These are phyloP conservation scores for Meandrusa payeni DNA, from an alignment of 2,888 invertebrate genomes.

Conservation along the genomic window DNA sequence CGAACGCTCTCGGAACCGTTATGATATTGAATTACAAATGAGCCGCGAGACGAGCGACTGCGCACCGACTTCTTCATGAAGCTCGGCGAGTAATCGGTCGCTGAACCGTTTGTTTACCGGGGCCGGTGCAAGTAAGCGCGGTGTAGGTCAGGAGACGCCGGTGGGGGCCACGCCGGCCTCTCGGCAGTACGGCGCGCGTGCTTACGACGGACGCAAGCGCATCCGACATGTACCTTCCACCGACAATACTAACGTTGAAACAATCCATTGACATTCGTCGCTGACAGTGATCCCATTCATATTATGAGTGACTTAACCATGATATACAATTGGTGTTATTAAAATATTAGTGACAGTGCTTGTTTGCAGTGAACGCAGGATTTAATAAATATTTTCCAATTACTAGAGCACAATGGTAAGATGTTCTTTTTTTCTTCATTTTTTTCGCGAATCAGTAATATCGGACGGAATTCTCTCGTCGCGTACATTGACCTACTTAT, in stretches of 20 bases:
- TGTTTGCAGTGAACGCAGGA: slow-evolving; percentile 49
- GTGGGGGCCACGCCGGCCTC: slow-evolving; percentile 47
- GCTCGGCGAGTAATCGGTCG: slow-evolving; percentile 69
- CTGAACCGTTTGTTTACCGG: slow-evolving; percentile 78
- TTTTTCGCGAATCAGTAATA: not conserved
- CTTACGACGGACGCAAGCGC: slow-evolving; percentile 57
- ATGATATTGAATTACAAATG: slow-evolving; percentile 74
- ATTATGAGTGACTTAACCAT: slow-evolving; percentile 60
- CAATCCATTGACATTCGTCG: slow-evolving; percentile 38
- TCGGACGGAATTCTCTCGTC: slow-evolving; percentile 40
- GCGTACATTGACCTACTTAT: slow-evolving; percentile 58
- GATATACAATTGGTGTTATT: slow-evolving; percentile 53
- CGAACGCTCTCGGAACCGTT: slow-evolving; percentile 67
- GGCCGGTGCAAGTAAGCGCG: slow-evolving; percentile 56
- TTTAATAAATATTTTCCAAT: slow-evolving; percentile 15
- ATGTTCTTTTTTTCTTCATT: not conserved
- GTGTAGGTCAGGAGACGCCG: slow-evolving; percentile 69
- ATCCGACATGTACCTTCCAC: slow-evolving; percentile 54
- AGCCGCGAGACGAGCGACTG: slow-evolving; percentile 43
- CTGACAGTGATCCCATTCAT: slow-evolving; percentile 56
- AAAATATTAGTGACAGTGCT: slow-evolving; percentile 57
- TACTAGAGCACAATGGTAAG: slow-evolving; percentile 21
- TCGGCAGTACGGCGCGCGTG: slow-evolving; percentile 51
- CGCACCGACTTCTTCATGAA: slow-evolving; percentile 47
- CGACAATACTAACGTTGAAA: slow-evolving; percentile 38